Evolutionary conservation across 64 coral and sea anemone genomes (phyloP), one percentile per base, ranked within the genome.

Genomic region (Hydrozoanthus tunicans): DNA sequence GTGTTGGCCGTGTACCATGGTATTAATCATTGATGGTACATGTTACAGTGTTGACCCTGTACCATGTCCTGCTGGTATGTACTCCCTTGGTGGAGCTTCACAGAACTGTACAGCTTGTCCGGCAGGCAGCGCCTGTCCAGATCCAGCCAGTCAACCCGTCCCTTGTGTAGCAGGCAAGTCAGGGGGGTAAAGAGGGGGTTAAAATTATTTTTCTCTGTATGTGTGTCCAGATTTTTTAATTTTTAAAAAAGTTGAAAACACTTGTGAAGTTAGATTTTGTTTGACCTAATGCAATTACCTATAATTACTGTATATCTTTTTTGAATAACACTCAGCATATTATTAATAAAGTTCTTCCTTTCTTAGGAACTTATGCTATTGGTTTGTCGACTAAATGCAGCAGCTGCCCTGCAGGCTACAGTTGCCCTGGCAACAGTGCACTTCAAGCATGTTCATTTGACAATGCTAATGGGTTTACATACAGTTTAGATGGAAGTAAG

Each of bases 401-500:
- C 76, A 84, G 82, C 51, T 99, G 97, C 71, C 94, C 94, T 32
- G 92, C 97, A 23, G 97, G 97, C n/a, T 90, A 94, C 25, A 89
- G 97, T 70, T 99, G 97, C 58, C 97, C 94, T 71, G 86, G 84
- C 8, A 95, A 96, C 80, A 94, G 89, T 85, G 81, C 70, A 52
- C 90, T 90, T 75, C 71, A 95, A 79, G 56, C 93, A 12, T 99
- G 97, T 85, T 91, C 94, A 79, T 99, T 99, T 86, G 90, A 93
- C n/a, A 93, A 59, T 62, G 78, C 70, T 53, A 72, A 86, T 86
- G 97, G 97, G 2, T 99, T 91, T 56, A 94, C 86, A 26, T 99
- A 99, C 79, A 95, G 97, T 62, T 96, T 94, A 55, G 90, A 99
- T 79, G 86, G 81, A 91, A 94, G 97, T 99, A 90, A 92, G 97